Conservation (phyloP, 2,797 vertebrate genomes). For the Lagodon rhomboides region DNA sequence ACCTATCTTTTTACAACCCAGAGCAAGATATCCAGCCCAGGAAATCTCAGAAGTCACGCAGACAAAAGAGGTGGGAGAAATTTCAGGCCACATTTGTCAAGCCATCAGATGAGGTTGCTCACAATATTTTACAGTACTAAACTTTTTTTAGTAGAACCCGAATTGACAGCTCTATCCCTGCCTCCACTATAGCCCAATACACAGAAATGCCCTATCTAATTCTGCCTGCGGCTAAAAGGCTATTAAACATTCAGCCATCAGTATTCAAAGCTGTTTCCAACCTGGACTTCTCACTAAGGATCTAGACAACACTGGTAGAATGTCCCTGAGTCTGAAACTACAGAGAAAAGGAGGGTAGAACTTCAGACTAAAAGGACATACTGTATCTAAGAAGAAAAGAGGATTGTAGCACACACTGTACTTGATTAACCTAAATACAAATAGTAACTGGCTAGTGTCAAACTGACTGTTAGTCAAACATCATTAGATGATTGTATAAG, state of each 20-base stretch:
- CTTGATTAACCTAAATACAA: constrained; percentile 2
- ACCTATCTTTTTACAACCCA: too few species aligned
- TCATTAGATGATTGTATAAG: not conserved
- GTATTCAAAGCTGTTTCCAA: constrained; percentile 55
- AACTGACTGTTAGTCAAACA: not conserved
- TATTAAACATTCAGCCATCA: constrained; percentile 54
- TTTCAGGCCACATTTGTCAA: not conserved
- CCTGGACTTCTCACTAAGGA: constrained; percentile 48
- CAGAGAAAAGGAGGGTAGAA: not conserved
- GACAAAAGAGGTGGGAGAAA: too few species aligned
- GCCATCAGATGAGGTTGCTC: not conserved
- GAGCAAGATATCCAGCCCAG: too few species aligned
- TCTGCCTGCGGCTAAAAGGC: constrained; percentile 64
- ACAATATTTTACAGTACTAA: constrained; percentile 21
- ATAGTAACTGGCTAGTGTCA: not conserved
- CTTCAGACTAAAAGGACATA: not conserved
- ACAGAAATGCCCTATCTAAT: constrained; percentile 65
- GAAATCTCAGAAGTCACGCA: too few species aligned
- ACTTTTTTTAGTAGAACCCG: constrained; percentile 28
- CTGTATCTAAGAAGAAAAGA: not conserved
- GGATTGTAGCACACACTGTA: not conserved
- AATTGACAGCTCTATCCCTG: constrained; percentile 54
- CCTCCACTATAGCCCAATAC: constrained; percentile 42
- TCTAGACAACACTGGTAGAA: constrained; percentile 33
- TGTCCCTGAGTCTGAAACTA: constrained; percentile 27